These are phyloP conservation scores for Lordiphosa fenestrarum DNA, from an alignment of 2,888 invertebrate species.

Conservation along the genomic window DNA sequence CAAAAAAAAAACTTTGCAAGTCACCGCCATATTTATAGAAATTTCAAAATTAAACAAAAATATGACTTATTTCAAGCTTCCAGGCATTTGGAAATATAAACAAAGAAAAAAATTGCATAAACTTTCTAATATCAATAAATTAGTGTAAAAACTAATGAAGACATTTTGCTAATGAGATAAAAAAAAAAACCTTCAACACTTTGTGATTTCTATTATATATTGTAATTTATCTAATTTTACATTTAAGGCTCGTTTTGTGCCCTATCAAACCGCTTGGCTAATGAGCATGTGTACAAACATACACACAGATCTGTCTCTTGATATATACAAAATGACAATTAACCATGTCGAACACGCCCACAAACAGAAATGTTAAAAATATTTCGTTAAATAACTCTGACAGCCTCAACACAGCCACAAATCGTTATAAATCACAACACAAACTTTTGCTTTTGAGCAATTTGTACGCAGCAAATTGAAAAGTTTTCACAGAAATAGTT, in stretches of 20 bases:
- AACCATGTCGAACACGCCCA: conserved; percentile 51
- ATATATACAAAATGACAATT: conserved; percentile 46
- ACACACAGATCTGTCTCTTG: neutral
- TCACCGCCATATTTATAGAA: too few species aligned
- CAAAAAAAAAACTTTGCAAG: too few species aligned
- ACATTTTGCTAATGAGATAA: too few species aligned
- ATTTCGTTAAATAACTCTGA: neutral
- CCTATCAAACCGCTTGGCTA: neutral
- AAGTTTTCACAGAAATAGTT: conserved; percentile 31
- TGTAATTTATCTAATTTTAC: neutral
- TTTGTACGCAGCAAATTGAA: conserved; percentile 27
- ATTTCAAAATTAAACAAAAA: too few species aligned
- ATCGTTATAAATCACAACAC: conserved; percentile 17
- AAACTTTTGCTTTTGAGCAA: conserved; percentile 14
- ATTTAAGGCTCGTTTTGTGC: neutral
- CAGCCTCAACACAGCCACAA: neutral
- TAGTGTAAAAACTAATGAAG: too few species aligned
- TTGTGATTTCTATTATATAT: conserved; percentile 1
- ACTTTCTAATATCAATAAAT: too few species aligned
- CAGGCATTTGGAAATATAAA: too few species aligned
- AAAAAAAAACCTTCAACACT: neutral
- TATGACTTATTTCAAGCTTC: too few species aligned
- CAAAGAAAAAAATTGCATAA: too few species aligned
- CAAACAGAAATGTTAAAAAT: conserved; percentile 15
- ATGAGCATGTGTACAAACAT: too few species aligned